A percentile compares a stretch with the other conserved stretches of the same genome.
These are phyloP conservation scores for Globia sparganii DNA, from an alignment of 2,888 invertebrate genomes.

Conservation along the genomic window DNA sequence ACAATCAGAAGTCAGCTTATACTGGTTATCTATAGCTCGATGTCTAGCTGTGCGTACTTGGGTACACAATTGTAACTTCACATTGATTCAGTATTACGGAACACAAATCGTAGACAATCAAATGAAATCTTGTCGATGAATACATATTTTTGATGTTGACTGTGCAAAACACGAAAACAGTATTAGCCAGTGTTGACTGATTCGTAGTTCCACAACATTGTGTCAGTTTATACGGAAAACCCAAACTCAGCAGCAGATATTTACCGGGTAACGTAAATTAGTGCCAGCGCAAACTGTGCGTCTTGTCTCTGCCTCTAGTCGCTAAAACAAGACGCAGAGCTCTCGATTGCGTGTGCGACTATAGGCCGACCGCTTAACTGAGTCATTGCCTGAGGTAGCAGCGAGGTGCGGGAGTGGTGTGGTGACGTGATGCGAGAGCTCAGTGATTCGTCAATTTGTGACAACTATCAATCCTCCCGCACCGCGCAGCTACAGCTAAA, in stretches of 20 bases:
- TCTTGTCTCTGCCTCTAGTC: neutral
- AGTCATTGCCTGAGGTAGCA: no score
- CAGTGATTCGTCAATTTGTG: no score
- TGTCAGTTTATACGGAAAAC: constrained; percentile 20
- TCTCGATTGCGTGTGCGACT: neutral
- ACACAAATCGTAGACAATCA: neutral
- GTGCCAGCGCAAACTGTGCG: neutral
- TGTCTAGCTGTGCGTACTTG: no score
- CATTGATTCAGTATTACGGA: neutral
- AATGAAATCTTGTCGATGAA: neutral
- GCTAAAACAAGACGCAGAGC: neutral
- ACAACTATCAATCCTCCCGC: no score
- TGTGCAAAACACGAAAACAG: neutral
- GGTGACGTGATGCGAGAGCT: no score
- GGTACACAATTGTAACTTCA: neutral
- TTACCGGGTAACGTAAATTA: constrained; percentile 24
- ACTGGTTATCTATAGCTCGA: no score
- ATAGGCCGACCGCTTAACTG: no score
- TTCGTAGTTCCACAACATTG: neutral
- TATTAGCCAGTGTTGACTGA: constrained; percentile 13
- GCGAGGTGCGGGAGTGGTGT: no score
- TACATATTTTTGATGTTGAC: neutral
- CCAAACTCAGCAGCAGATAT: constrained; percentile 39
- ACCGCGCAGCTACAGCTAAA: no score
- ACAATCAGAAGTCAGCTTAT: no score